These are phyloP conservation scores for Ecliptopera silaceata DNA, from an alignment of 2,888 invertebrate species.

Conservation along the genomic window DNA sequence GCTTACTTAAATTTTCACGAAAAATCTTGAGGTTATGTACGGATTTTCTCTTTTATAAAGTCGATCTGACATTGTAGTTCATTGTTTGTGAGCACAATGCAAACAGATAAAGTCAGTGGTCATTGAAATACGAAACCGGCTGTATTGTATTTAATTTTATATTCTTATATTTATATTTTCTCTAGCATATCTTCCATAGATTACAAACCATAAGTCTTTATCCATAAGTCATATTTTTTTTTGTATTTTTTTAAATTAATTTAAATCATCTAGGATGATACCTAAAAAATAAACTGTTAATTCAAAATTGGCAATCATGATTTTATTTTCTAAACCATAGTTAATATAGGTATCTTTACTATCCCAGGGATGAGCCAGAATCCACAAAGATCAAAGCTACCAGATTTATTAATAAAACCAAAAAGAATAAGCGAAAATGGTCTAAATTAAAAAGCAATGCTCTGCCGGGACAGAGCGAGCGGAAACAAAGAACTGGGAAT, in stretches of 20 bases:
- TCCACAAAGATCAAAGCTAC: conserved; percentile 19
- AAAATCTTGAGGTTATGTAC: conserved; percentile 9
- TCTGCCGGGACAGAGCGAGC: conserved; percentile 74
- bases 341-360: not conserved
- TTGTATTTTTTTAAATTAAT: too few species aligned
- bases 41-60: conserved; percentile 4
- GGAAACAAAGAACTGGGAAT: conserved; percentile 79
- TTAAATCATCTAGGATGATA: too few species aligned
- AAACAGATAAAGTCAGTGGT: conserved; percentile 1
- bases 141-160: not conserved
- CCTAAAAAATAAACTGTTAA: too few species aligned
- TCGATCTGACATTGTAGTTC: conserved; percentile 6
- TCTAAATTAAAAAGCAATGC: conserved; percentile 82
- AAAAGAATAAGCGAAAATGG: conserved; percentile 72
- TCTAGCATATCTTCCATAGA: not conserved
- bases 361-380: not conserved
- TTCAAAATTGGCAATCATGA: not conserved
- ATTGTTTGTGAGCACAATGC: conserved; percentile 8
- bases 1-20: conserved; percentile 10
- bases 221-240: too few species aligned
- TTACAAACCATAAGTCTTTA: too few species aligned
- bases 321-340: not conserved
- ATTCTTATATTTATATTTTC: conserved; percentile 1
- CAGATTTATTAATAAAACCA: conserved; percentile 72
- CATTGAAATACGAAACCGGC: conserved; percentile 12